A percentile compares a stretch with the other conserved stretches of the same genome.
Evolutionary conservation across 2,113 vertebrate genomes (phyloP).

Genomic region (Hypanus sabinus): DNA sequence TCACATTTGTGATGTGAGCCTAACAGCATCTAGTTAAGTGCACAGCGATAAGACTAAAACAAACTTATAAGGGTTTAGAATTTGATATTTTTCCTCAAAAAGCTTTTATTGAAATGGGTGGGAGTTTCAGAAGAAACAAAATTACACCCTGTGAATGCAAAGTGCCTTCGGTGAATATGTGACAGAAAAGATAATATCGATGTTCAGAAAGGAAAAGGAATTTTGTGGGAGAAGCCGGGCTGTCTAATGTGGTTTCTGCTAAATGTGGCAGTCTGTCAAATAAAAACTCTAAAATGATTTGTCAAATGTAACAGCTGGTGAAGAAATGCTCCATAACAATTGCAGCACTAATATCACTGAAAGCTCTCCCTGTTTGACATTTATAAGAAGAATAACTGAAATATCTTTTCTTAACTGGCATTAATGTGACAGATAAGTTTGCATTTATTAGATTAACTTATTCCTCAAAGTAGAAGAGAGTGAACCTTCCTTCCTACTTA

Average conservation of each 20-base stretch:
- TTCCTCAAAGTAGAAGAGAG: constrained; percentile 25
- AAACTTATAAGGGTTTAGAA: background rate
- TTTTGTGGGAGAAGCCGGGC: background rate
- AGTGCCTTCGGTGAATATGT: background rate
- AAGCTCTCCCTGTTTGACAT: constrained; percentile 36
- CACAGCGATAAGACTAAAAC: background rate
- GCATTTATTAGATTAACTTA: constrained; percentile 38
- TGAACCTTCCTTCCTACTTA: constrained; percentile 9
- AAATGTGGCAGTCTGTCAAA: constrained; percentile 30
- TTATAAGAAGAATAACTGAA: constrained; percentile 36
- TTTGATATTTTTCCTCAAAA: constrained; percentile 12
- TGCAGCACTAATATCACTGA: constrained; percentile 23
- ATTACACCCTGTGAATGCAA: background rate
- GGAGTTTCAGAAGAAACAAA: background rate
- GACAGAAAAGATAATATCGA: background rate
- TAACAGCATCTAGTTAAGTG: background rate
- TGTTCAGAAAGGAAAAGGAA: background rate
- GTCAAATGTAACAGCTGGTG: constrained; percentile 36
- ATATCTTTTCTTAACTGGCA: constrained; percentile 36
- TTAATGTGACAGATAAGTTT: constrained; percentile 37
- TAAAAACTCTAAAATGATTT: constrained; percentile 26
- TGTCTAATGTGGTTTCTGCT: background rate
- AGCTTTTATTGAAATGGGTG: background rate
- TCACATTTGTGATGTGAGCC: background rate
- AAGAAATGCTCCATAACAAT: constrained; percentile 29